A percentile compares a stretch with the other conserved stretches of the same genome.
These are phyloP conservation scores for Matsumyia berberina DNA, from an alignment of 2,888 invertebrate genomes.

Conservation along the genomic window DNA sequence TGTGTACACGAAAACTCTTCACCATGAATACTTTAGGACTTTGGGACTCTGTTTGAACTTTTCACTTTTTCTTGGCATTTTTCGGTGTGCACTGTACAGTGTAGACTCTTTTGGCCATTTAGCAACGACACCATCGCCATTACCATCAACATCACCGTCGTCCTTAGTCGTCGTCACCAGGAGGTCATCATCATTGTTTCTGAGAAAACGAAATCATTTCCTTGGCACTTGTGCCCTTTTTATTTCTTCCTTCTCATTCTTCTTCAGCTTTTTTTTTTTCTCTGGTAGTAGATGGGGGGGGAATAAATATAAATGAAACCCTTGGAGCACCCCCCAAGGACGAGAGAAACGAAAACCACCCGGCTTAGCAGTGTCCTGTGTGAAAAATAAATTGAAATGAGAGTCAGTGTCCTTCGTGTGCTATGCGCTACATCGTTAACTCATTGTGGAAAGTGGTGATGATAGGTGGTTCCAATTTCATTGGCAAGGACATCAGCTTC, in stretches of 20 bases:
- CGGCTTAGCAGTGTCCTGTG: conserved; percentile 38
- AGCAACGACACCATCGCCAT: conserved; percentile 34
- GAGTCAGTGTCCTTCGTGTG: conserved; percentile 62
- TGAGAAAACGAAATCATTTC: conserved; percentile 69
- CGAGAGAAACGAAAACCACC: conserved; percentile 4
- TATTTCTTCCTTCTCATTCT: conserved; percentile 18
- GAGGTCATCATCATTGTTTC: conserved; percentile 72
- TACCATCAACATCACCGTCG: neutral
- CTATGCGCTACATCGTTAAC: conserved; percentile 64
- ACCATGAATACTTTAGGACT: conserved; percentile 64
- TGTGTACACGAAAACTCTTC: conserved; percentile 40
- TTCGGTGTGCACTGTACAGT: neutral
- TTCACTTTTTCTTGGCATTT: conserved; percentile 26
- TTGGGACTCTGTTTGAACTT: conserved; percentile 48
- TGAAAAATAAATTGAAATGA: conserved; percentile 68
- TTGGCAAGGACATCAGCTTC: conserved; percentile 68
- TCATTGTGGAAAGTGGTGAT: conserved; percentile 74
- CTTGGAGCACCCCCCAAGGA: conserved; percentile 39
- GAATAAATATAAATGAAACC: conserved; percentile 62
- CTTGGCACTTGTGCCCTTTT: conserved; percentile 65
- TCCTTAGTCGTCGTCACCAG: conserved; percentile 26
- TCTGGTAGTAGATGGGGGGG: conserved; percentile 8
- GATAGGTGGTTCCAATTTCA: conserved; percentile 74
- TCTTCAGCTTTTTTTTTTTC: conserved; percentile 5
- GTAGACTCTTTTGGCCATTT: conserved; percentile 45